Conservation (phyloP, 1,140 invertebrate genomes). For the Conus ventricosus region DNA sequence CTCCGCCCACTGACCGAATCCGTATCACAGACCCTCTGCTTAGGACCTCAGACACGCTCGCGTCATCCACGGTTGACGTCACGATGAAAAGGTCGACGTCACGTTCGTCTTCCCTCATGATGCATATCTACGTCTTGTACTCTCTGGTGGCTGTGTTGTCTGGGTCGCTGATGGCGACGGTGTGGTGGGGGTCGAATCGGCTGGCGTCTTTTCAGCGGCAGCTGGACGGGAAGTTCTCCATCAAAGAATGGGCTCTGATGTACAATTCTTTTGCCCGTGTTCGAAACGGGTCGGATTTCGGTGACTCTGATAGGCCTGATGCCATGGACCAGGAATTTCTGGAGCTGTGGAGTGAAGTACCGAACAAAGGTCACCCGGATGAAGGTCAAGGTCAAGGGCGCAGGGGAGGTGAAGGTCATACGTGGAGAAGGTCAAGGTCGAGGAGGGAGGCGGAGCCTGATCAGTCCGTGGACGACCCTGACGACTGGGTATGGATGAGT, state of each 20-base stretch:
- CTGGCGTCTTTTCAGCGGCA: background rate
- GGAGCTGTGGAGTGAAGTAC: background rate
- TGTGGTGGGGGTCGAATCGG: background rate
- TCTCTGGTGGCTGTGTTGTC: slow-evolving; percentile 13
- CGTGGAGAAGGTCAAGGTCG: slow-evolving; percentile 4
- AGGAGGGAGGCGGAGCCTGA: background rate
- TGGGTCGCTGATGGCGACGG: background rate
- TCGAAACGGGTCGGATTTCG: background rate
- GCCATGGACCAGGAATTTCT: too few species aligned
- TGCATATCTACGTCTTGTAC: slow-evolving; percentile 31
- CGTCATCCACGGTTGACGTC: background rate
- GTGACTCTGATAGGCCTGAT: too few species aligned
- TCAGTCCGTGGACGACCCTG: background rate
- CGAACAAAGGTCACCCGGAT: too few species aligned
- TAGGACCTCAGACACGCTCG: too few species aligned
- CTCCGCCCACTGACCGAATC: background rate
- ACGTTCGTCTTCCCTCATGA: background rate
- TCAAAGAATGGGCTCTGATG: background rate
- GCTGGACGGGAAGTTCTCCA: background rate
- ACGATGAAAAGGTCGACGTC: background rate
- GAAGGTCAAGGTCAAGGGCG: background rate
- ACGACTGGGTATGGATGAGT: slow-evolving; percentile 35
- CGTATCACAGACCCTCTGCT: background rate
- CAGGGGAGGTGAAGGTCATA: background rate
- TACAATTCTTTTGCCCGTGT: background rate